Evolutionary conservation across 2,797 vertebrate species (phyloP), one percentile per base, ranked within the genome.

Genomic region (Sebastes dallii): DNA sequence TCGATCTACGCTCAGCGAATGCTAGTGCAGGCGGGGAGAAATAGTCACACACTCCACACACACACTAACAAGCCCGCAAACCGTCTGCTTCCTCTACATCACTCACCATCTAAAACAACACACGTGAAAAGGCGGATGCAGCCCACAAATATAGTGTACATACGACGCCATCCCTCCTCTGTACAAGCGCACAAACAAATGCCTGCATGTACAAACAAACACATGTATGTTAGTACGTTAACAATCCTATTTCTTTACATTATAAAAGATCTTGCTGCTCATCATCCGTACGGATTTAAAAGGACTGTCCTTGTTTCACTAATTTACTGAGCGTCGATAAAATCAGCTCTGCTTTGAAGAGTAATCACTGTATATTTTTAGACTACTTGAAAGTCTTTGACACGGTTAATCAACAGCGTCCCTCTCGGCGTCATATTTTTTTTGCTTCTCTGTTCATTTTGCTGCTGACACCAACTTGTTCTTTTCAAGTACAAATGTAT

Each of bases 1-100:
- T 98, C 96, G 97, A 97, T 94, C 97, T 98, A 95, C 97, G 97
- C 90, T 99, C 98, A 75, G 98, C 98, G 93, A 98, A 99, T 65
- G 97, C 98, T 99, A 92, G 78, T 92, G 87, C 90, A 94, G 91
- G 92, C 73, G 92, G 85, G 91, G 89, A 95, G 91, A 96, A 85
- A 95, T 90, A 65, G 90, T 96, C 94, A 95, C 92, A 87, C 93
- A 42, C 54, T 62, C 75, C 78, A 22, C 64, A 25, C 70, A 39
- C 70, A 66, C 61, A 52, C 89, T 27, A 16, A 62, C 75, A 79
- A 69, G 64, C 80, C 78, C 54, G 2, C 71, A 82, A 54, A 78
- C 50, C 34, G 77, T 18, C 71, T 13, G 54, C 70, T 68, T 68
- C 54, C 29, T 73, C 54, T 13, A 16, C 13, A 82, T 76, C 77